Evolutionary conservation across 2,797 vertebrate genomes (phyloP).

Genomic region (Aphelocoma californica): DNA sequence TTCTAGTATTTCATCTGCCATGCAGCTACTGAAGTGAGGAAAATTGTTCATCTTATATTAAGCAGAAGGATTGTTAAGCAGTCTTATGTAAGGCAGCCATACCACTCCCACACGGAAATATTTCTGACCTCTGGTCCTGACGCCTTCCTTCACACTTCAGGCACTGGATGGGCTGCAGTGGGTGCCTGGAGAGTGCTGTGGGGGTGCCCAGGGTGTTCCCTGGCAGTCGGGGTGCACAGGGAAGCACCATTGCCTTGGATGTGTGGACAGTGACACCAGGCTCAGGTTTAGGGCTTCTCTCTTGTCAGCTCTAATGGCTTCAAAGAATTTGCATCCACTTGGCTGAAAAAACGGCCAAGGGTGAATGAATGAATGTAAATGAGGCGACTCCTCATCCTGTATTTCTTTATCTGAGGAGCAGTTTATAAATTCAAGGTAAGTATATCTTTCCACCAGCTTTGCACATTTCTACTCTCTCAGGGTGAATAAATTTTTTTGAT

Average conservation of each 20-base stretch:
- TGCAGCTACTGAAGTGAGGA: not conserved
- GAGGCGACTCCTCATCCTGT: conserved; percentile 8
- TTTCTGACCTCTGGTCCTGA: not conserved
- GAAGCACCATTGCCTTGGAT: rapidly evolving
- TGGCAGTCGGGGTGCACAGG: not conserved
- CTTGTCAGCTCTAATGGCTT: not conserved
- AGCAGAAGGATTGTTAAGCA: not conserved
- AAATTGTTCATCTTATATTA: not conserved
- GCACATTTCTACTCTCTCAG: conserved; percentile 45
- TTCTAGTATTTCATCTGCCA: not conserved
- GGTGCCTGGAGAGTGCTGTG: not conserved
- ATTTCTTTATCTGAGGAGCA: conserved; percentile 45
- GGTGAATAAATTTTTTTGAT: conserved; percentile 69
- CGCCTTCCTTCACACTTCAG: not conserved
- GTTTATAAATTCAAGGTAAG: conserved; percentile 68
- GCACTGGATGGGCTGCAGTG: not conserved
- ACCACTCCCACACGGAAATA: not conserved
- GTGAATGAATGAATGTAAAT: conserved; percentile 31
- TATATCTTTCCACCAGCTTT: conserved; percentile 52
- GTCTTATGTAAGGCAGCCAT: not conserved
- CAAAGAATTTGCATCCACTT: not conserved
- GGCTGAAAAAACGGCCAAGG: conserved; percentile 8
- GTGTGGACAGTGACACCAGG: not conserved
- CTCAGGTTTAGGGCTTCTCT: not conserved
- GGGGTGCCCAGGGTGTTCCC: not conserved